These are phyloP conservation scores for Corella eumyota DNA, from an alignment of 23 tunicate species.

Conservation along the genomic window DNA sequence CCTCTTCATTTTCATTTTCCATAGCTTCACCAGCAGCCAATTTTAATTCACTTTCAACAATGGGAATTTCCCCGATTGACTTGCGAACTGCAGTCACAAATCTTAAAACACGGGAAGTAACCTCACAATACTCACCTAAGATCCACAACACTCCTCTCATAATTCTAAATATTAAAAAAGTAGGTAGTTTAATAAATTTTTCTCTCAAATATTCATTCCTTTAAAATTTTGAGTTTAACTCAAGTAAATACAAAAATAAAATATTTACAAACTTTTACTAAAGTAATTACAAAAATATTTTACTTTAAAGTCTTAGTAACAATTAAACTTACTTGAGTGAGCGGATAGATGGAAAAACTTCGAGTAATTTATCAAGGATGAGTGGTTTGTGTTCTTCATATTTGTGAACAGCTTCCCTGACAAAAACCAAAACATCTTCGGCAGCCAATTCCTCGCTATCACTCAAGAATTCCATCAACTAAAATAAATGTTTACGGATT, in stretches of 20 bases:
- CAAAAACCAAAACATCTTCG: conserved; percentile 86
- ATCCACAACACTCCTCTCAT: conserved; percentile 95
- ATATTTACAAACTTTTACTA: too few relatives aligned
- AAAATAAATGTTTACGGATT: background rate
- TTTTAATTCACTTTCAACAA: conserved; percentile 80
- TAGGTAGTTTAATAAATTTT: background rate
- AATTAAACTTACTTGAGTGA: conserved; percentile 22
- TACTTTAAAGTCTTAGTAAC: background rate
- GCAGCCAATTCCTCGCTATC: conserved; percentile 98
- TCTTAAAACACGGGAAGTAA: conserved; percentile 32
- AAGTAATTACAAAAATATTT: background rate
- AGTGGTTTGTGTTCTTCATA: conserved; percentile 71
- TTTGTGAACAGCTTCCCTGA: conserved; percentile 92
- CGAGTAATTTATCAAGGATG: conserved; percentile 81
- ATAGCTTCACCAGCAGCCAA: conserved; percentile 88
- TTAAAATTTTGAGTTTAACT: background rate
- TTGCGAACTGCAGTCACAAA: conserved; percentile 79
- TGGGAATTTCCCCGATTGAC: conserved; percentile 91
- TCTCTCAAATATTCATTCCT: background rate
- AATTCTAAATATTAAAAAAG: conserved; percentile 24
- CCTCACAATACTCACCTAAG: conserved; percentile 90
- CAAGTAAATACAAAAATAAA: background rate
- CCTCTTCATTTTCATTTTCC: conserved; percentile 47
- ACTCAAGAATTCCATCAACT: conserved; percentile 96
- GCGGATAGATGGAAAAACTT: conserved; percentile 67